phyloP scores from a whole-genome alignment of 2,797 vertebrate genomes.

The Orestias chungarensis region DNA sequence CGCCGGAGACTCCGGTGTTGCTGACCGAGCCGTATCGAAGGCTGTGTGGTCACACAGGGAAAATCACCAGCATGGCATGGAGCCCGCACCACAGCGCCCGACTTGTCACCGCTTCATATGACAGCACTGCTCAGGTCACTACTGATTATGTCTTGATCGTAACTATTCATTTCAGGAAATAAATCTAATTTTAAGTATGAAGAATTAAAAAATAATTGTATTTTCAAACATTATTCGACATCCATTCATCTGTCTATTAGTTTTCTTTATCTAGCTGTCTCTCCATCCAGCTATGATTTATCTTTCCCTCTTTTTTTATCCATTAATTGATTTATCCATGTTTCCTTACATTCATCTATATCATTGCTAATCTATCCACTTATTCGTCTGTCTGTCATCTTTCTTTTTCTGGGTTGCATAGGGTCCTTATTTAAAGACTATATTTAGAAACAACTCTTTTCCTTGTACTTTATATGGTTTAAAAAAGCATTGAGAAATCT shows the following conservation, averaged over 20 bases:
- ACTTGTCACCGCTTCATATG: constrained; percentile 90
- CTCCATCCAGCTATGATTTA: too few species aligned
- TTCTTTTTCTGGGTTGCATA: too few species aligned
- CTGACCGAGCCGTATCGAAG: constrained; percentile 90
- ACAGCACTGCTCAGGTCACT: constrained; percentile 95
- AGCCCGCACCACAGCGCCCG: constrained; percentile 91
- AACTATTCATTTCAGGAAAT: too few species aligned
- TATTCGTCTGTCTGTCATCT: too few species aligned
- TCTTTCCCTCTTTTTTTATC: too few species aligned
- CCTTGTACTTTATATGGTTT: not conserved
- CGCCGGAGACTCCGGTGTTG: constrained; percentile 77
- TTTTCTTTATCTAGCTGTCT: too few species aligned
- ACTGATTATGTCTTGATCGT: too few species aligned
- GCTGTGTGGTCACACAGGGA: constrained; percentile 90
- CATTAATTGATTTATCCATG: not conserved
- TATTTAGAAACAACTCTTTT: too few species aligned
- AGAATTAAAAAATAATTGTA: not conserved
- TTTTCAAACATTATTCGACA: not conserved
- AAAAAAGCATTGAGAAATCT: not conserved
- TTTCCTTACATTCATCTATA: not conserved
- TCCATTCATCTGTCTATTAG: not conserved
- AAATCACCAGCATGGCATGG: constrained; percentile 92
- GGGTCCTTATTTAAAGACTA: too few species aligned
- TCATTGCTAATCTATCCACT: too few species aligned
- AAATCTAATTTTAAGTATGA: not conserved